Evolutionary conservation across 1,140 invertebrate species (phyloP).

Genomic region (Cotesia glomerata): DNA sequence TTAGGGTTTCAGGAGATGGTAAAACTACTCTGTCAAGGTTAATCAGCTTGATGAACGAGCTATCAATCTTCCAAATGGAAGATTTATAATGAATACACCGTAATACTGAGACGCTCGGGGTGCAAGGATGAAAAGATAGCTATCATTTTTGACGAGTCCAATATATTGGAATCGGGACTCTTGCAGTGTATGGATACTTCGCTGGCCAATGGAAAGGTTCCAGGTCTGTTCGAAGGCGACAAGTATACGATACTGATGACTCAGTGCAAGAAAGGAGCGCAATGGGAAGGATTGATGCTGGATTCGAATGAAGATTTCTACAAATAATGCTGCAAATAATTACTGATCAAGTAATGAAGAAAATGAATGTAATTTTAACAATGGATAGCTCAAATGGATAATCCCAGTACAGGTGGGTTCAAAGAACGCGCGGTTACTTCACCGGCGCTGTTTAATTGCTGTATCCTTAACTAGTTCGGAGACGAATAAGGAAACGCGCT

Average conservation of each 20-base stretch:
- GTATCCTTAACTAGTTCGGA: constrained; percentile 99
- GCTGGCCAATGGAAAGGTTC: constrained; percentile 97
- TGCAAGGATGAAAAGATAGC: constrained; percentile 99
- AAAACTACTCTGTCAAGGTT: constrained; percentile 99
- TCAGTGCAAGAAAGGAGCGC: constrained; percentile 98
- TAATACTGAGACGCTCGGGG: constrained; percentile 91
- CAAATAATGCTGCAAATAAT: constrained; percentile 99
- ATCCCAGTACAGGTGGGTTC: no score
- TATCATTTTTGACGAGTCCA: constrained; percentile 99
- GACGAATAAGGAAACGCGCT: constrained; percentile 99
- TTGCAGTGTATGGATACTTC: constrained; percentile 99
- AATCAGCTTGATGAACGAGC: constrained; percentile 99
- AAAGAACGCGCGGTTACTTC: no score
- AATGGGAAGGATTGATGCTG: no score
- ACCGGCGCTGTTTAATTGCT: constrained; percentile 94
- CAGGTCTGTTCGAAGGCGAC: no score
- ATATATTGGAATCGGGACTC: constrained; percentile 98
- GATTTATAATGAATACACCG: constrained; percentile 98
- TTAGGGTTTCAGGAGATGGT: constrained; percentile 96
- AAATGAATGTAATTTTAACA: no score
- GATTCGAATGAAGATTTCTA: no score
- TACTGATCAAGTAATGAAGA: constrained; percentile 98
- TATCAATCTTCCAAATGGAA: constrained; percentile 97
- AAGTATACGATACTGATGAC: constrained; percentile 98
- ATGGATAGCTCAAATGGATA: no score